phyloP scores from a whole-genome alignment of 2,888 invertebrate genomes.

The Ochropleura plecta region DNA sequence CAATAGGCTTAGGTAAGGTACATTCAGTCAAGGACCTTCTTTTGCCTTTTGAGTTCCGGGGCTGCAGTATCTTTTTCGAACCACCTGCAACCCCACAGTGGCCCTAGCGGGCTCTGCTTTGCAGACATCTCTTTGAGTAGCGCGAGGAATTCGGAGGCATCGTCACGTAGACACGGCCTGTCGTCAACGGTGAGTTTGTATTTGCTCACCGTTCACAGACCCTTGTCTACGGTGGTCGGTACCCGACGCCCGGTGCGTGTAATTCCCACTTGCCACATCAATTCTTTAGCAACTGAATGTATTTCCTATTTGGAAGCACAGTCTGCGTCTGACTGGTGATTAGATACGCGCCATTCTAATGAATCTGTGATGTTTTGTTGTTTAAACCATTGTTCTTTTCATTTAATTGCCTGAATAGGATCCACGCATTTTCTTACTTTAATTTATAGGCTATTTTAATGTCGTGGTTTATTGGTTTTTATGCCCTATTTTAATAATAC shows the following conservation, averaged over 20 bases:
- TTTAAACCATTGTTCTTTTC: slow-evolving; percentile 67
- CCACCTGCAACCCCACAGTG: no score
- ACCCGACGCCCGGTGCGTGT: neutral
- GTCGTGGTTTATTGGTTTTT: neutral
- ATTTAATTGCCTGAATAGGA: slow-evolving; percentile 69
- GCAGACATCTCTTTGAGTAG: no score
- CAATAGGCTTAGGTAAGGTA: no score
- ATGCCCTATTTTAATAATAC: neutral
- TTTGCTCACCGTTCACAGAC: no score
- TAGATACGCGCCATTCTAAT: slow-evolving; percentile 77
- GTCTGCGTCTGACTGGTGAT: slow-evolving; percentile 78
- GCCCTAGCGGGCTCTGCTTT: no score
- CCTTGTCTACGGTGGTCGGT: no score
- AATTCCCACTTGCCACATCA: slow-evolving; percentile 43
- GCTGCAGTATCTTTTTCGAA: no score
- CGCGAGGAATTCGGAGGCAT: no score
- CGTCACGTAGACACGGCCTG: no score
- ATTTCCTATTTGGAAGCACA: slow-evolving; percentile 67
- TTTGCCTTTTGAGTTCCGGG: no score
- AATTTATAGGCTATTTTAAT: slow-evolving; percentile 47
- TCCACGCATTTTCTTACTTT: slow-evolving; percentile 60
- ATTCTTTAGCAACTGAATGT: slow-evolving; percentile 40
- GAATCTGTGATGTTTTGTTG: slow-evolving; percentile 78
- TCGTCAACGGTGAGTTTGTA: no score
- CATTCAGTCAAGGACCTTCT: no score